Base-by-base conservation (phyloP, 2,113 vertebrate genomes). In the Manacus vitellinus region DNA sequence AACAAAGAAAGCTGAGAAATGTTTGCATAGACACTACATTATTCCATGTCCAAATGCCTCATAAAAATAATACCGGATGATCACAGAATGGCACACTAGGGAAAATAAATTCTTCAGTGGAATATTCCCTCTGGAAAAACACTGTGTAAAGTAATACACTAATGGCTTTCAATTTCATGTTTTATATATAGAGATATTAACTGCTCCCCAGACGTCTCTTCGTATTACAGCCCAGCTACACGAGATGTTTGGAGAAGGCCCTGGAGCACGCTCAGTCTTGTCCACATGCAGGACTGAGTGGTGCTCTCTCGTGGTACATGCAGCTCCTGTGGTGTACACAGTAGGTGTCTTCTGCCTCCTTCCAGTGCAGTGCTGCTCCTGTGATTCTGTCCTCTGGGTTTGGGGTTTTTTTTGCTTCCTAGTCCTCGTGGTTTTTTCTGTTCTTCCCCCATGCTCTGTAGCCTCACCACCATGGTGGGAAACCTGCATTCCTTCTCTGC, bases 1-100 rank as follows among this genome's bases (percentile, higher is more conserved):
- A 98, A 98, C 96, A 97, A 98, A 97, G 97, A 96, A 98, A 98
- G 94, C 96, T 88, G 97, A 97, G 96, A 98, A 94, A 93, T 95
- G 97, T 98, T 97, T 98, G 96, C 97, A 97, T 97, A 96, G 97
- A 98, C 96, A 88, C 94, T 97, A 96, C 96, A 97, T 98, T 97
- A 95, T 95, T 97, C 95, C 66, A 46, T 97, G 97, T 97, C 97
- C 97, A 97, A 98, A 96, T 96, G 97, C 97, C 97, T 96, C 97
- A 89, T 96, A 97, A 97, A 98, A 97, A 95, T 97, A 97, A 97
- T 97, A 97, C 97, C 49, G 92, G 96, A 96, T 95, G 92, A 98
- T 92, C 94, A 85, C 89, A 90, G 92, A 96, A 96, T 95, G 84
- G 95, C 92, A 94, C 96, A 85, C 90, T 79, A 81, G 95, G 94